A percentile compares a stretch with the other conserved stretches of the same genome.
Conservation (phyloP, 1,140 invertebrate genomes). For the Homarus americanus region DNA sequence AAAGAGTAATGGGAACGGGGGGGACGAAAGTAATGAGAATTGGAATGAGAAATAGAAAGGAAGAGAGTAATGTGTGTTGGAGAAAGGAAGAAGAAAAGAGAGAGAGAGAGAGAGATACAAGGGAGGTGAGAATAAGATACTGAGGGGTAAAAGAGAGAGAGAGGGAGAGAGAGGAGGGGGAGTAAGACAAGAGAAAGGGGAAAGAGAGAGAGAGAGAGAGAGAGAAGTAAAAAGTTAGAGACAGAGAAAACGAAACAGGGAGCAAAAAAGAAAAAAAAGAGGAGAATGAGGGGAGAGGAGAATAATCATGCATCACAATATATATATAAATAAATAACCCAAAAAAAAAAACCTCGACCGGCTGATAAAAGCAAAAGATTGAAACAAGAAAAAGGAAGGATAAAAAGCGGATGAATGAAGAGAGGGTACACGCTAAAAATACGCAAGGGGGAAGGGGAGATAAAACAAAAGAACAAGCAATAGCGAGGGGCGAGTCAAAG, state of each 20-base stretch:
- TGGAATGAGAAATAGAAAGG: too few species aligned
- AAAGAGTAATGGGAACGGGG: too few species aligned
- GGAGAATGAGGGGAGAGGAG: not conserved
- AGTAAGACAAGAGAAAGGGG: not conserved
- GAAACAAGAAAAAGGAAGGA: slow-evolving; percentile 24
- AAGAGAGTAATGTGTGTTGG: too few species aligned
- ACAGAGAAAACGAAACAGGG: not conserved
- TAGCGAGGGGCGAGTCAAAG: slow-evolving; percentile 57
- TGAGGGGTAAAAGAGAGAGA: not conserved
- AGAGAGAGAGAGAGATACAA: too few species aligned
- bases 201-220: not conserved
- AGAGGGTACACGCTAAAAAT: slow-evolving; percentile 20
- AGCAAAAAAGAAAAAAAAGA: not conserved
- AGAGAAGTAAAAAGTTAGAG: not conserved
- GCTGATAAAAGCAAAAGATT: slow-evolving; percentile 11
- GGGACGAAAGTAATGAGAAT: too few species aligned
- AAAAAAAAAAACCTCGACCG: slow-evolving; percentile 1
- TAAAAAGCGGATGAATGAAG: slow-evolving; percentile 35
- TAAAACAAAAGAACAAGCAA: slow-evolving; percentile 62
- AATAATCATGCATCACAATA: not conserved
- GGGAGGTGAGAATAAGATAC: too few species aligned
- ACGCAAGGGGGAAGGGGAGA: slow-evolving; percentile 20
- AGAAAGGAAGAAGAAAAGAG: too few species aligned
- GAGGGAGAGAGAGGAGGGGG: not conserved
- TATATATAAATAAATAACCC: not conserved